A percentile compares a stretch with the other conserved stretches of the same genome.
Evolutionary conservation across 2,888 invertebrate species (phyloP).

Genomic region (Epirrhoe alternata): DNA sequence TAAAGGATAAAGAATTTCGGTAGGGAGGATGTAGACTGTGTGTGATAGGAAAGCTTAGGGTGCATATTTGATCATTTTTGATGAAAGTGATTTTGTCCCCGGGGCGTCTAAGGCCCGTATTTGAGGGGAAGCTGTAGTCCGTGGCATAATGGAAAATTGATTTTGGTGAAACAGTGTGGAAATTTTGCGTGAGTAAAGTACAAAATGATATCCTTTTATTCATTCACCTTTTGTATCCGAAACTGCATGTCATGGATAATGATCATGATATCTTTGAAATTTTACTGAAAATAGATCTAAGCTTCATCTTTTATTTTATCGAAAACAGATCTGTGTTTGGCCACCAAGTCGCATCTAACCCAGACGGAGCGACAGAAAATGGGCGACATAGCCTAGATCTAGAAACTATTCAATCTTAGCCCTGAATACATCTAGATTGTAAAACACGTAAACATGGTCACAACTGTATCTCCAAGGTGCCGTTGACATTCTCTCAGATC

Average conservation of each 20-base stretch:
- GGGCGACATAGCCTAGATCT: too few species aligned
- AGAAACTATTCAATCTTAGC: too few species aligned
- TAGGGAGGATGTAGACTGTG: slow-evolving; percentile 61
- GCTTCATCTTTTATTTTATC: too few species aligned
- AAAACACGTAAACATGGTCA: too few species aligned
- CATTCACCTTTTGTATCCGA: background rate
- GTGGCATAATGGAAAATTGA: slow-evolving; percentile 45
- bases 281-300: too few species aligned
- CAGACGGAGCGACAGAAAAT: too few species aligned
- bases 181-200: slow-evolving; percentile 7
- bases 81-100: slow-evolving; percentile 51
- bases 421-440: too few species aligned
- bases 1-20: slow-evolving; percentile 28
- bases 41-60: slow-evolving; percentile 68
- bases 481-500: too few species aligned
- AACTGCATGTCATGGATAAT: too few species aligned
- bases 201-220: background rate
- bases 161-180: slow-evolving; percentile 35
- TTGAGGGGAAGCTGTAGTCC: slow-evolving; percentile 44
- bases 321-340: too few species aligned
- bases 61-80: slow-evolving; percentile 79
- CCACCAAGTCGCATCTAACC: too few species aligned
- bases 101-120: slow-evolving; percentile 47
- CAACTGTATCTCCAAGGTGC: too few species aligned
- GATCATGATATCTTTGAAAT: background rate